These are phyloP conservation scores for Seira musarum DNA, from an alignment of 2,888 invertebrate genomes.

Conservation along the genomic window DNA sequence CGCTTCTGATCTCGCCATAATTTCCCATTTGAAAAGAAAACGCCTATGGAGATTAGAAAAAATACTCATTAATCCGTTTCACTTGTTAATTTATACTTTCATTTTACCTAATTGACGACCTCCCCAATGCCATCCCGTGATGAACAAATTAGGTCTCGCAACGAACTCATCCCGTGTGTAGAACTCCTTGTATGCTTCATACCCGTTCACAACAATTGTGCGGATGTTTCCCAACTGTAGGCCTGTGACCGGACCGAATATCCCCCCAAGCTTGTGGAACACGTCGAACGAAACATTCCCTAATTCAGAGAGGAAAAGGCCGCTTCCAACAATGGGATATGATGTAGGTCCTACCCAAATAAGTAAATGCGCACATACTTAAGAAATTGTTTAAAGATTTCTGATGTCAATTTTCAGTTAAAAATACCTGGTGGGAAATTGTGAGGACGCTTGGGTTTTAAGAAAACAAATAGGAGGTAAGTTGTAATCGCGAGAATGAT, in stretches of 20 bases:
- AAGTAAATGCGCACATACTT: no score
- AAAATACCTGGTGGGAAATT: no score
- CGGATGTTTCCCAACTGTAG: conserved; percentile 76
- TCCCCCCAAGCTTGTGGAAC: conserved; percentile 44
- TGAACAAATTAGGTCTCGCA: conserved; percentile 80
- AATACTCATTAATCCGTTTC: no score
- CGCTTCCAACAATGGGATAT: conserved; percentile 59
- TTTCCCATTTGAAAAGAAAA: conserved; percentile 12
- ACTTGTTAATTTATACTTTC: no score
- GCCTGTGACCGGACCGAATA: conserved; percentile 74
- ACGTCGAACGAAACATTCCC: neutral
- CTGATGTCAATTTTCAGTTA: no score
- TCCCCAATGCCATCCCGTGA: conserved; percentile 66
- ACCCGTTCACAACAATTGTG: conserved; percentile 76
- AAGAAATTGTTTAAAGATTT: no score
- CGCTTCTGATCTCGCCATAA: conserved; percentile 9
- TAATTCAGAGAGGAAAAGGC: conserved; percentile 26
- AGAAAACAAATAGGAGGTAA: no score
- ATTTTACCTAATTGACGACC: conserved; percentile 43
- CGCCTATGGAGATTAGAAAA: no score
- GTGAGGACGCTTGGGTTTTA: no score
- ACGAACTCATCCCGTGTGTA: conserved; percentile 77
- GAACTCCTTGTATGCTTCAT: conserved; percentile 75
- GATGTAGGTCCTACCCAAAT: conserved; percentile 59
- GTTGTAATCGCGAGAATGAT: no score